Percentiles rank a stretch among this genome's conserved stretches.
Evolutionary conservation across 2,797 vertebrate species (phyloP).

Genomic region (Poeciliopsis gracilis): DNA sequence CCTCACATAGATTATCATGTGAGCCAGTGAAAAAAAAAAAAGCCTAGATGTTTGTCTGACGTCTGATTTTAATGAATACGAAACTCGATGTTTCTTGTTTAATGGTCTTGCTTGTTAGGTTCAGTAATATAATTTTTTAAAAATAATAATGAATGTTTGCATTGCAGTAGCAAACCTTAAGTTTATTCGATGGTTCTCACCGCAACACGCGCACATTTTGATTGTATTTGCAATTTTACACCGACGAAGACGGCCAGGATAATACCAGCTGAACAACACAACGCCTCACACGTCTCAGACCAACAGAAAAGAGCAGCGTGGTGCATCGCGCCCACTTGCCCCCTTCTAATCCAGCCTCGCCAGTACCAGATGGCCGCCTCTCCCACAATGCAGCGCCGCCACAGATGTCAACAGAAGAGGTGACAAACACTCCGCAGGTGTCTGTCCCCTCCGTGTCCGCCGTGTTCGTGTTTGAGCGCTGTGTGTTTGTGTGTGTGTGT

Average conservation of each 20-base stretch:
- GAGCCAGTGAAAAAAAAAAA: constrained; percentile 49
- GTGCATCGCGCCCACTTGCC: constrained; percentile 57
- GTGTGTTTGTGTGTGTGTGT: constrained; percentile 38
- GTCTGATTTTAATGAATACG: constrained; percentile 30
- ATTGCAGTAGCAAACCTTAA: neutral
- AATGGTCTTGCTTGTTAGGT: constrained; percentile 42
- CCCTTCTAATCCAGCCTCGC: constrained; percentile 66
- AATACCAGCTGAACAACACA: constrained; percentile 28
- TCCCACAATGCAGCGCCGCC: constrained; percentile 75
- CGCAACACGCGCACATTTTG: neutral
- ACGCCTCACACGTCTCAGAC: constrained; percentile 53
- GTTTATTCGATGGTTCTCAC: neutral
- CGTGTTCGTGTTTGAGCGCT: constrained; percentile 25
- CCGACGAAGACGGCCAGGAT: constrained; percentile 17
- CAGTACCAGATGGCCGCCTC: constrained; percentile 74
- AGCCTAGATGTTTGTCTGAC: constrained; percentile 55
- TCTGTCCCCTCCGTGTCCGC: constrained; percentile 68
- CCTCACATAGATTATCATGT: constrained; percentile 50
- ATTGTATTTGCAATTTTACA: neutral
- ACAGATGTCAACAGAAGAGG: constrained; percentile 78
- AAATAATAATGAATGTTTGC: neutral
- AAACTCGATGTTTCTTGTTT: constrained; percentile 40
- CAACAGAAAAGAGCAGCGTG: constrained; percentile 73
- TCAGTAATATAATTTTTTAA: neutral
- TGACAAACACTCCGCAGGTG: constrained; percentile 82